Percentiles rank a stretch among this genome's conserved stretches.
Conservation (phyloP, 2,888 invertebrate genomes). For the Cataglyphis albicans region DNA sequence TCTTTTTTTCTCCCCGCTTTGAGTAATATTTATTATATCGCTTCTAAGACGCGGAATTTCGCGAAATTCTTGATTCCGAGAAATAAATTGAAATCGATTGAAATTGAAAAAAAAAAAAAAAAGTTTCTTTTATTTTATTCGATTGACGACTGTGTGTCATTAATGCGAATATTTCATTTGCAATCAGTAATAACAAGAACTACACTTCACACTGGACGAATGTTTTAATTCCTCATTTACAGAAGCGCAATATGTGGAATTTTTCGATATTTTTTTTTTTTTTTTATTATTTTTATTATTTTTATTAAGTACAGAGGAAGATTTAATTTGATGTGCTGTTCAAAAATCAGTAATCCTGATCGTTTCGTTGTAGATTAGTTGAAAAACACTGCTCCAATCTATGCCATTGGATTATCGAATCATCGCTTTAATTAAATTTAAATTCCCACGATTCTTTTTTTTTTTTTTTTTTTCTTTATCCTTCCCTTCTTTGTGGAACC, state of each 20-base stretch:
- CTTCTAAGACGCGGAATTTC: neutral
- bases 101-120: no score
- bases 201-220: neutral
- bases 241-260: neutral
- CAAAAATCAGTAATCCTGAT: neutral
- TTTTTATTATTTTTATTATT: neutral
- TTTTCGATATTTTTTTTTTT: neutral
- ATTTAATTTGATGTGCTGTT: neutral
- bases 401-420: neutral
- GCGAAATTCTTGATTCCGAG: neutral
- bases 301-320: neutral
- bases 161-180: neutral
- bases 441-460: neutral
- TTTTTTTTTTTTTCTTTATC: slow-evolving; percentile 11
- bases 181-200: neutral
- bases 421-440: neutral
- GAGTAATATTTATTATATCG: slow-evolving; percentile 20
- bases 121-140: neutral
- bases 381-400: neutral
- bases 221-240: neutral
- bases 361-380: neutral
- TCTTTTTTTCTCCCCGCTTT: neutral
- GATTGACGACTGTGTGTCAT: neutral
- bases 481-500: neutral
- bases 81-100: neutral